Evolutionary conservation across 92 coral and sea anemone genomes (phyloP), one percentile per base, ranked within the genome.

Genomic region (Diadumene lineata): DNA sequence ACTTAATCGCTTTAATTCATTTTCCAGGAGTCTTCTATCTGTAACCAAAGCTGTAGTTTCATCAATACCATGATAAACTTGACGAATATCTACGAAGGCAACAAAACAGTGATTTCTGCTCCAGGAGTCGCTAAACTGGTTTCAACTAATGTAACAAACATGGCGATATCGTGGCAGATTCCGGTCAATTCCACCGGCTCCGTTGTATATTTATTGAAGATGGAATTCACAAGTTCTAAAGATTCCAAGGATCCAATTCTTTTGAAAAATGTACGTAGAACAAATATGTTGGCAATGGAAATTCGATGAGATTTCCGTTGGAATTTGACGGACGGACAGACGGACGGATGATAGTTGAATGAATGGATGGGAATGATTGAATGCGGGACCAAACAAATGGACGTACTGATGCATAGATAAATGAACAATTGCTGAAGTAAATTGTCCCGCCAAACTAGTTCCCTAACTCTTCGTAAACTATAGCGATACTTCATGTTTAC

Each of bases 131-230:
- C 86, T 34, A 51, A 19, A 11, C 73, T 66, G 1, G 71, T 62
- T n/a, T 43, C 61, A 68, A 75, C n/a, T 29, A 80, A 69, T 38
- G 43, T 76, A 23, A 75, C 70, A 8, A 65, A 63, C 0, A 60
- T 88, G 43, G 31, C 77, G 17, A 56, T 88, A 63, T 50, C 88
- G 18, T 88, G 92, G 92, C 70, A 56, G 57, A 83, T 80, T 29
- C 69, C 84, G 29, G 56, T 43, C 22, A 77, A 34, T 28, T 43
- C 73, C 18, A 88, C 27, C 62, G 86, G 85, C 2, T 76, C 81
- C 2, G 69, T 84, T 28, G 86, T 88, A 28, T 88, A 88, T 38
- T n/a, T 84, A 46, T 38, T 88, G 58, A 70, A 64, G 21, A 72
- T 50, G 78, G n/a, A 24, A 19, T 70, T 33, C 17, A 38, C 7